A percentile compares a stretch with the other conserved stretches of the same genome.
These are phyloP conservation scores for Eulimnadia texana DNA, from an alignment of 1,140 invertebrate genomes.

Conservation along the genomic window DNA sequence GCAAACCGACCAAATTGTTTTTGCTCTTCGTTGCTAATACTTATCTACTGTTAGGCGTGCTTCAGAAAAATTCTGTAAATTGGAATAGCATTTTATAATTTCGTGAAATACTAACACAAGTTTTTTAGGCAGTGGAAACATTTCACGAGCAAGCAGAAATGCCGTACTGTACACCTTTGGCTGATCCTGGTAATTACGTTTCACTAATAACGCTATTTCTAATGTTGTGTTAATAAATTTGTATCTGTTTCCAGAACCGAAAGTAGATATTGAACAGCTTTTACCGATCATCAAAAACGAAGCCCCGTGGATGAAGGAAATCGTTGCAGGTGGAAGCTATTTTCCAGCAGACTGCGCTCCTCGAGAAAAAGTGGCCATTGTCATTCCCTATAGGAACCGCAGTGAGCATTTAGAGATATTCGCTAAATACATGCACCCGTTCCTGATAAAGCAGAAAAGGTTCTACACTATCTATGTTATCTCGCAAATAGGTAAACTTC, in stretches of 20 bases:
- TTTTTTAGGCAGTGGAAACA: too few species aligned
- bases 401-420: background rate
- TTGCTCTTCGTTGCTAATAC: too few species aligned
- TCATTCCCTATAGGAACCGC: background rate
- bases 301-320: background rate
- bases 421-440: background rate
- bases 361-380: background rate
- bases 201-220: too few species aligned
- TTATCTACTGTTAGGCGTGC: too few species aligned
- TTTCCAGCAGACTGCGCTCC: background rate
- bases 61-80: too few species aligned
- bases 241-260: background rate
- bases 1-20: too few species aligned
- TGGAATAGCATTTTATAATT: too few species aligned
- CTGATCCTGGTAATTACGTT: too few species aligned
- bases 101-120: too few species aligned
- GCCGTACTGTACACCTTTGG: too few species aligned
- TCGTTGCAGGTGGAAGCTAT: background rate
- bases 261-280: background rate
- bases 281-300: background rate
- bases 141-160: too few species aligned
- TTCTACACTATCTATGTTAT: background rate
- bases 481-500: background rate
- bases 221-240: too few species aligned
- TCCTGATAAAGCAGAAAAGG: background rate